Percentiles rank a stretch among this genome's conserved stretches.
These are phyloP conservation scores for Catocala nupta DNA, from an alignment of 2,888 invertebrate genomes.

Conservation along the genomic window DNA sequence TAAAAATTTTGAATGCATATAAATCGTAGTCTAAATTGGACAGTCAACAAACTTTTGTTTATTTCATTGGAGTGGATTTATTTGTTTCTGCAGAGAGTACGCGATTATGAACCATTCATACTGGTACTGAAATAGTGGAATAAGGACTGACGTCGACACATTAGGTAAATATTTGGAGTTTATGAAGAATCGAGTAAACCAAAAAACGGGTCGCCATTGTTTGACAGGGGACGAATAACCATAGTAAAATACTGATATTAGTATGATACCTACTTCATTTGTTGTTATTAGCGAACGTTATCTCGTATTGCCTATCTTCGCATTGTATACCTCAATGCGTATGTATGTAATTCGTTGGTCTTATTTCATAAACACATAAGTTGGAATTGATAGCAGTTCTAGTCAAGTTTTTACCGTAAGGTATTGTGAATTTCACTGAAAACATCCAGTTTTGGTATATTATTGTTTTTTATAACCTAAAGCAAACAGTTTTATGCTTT, in stretches of 20 bases:
- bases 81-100: slow-evolving; percentile 76
- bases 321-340: slow-evolving; percentile 36
- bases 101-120: slow-evolving; percentile 83
- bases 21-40: slow-evolving; percentile 83
- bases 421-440: slow-evolving; percentile 35
- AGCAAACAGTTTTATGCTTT: not conserved
- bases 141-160: slow-evolving; percentile 80
- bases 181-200: slow-evolving; percentile 65
- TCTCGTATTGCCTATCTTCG: slow-evolving; percentile 50
- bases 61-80: slow-evolving; percentile 81
- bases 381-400: slow-evolving; percentile 34
- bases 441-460: slow-evolving; percentile 5
- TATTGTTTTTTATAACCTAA: not conserved
- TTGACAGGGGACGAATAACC: slow-evolving; percentile 73
- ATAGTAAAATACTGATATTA: slow-evolving; percentile 51
- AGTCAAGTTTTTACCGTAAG: slow-evolving; percentile 49
- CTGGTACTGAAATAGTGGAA: slow-evolving; percentile 79
- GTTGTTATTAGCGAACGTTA: slow-evolving; percentile 63
- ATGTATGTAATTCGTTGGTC: slow-evolving; percentile 41
- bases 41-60: slow-evolving; percentile 88
- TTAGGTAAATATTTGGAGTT: slow-evolving; percentile 78
- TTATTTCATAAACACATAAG: slow-evolving; percentile 36
- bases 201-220: slow-evolving; percentile 84
- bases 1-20: slow-evolving; percentile 78
- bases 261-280: slow-evolving; percentile 54